Evolutionary conservation across 2,113 vertebrate genomes (phyloP).

Genomic region (Craseonycteris thonglongyai): DNA sequence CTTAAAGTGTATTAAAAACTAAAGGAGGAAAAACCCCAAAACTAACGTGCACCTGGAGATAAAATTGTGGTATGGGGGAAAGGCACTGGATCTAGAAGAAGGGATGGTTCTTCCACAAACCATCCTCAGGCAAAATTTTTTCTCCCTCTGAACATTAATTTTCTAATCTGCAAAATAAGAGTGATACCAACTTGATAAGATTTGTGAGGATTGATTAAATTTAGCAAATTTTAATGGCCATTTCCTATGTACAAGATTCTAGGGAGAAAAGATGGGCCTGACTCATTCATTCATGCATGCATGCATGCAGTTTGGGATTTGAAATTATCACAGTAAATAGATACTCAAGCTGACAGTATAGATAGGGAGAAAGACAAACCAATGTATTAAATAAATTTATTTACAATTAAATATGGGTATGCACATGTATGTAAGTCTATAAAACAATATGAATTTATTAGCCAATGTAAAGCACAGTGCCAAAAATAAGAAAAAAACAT

Average conservation of each 20-base stretch:
- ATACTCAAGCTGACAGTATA: neutral
- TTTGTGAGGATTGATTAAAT: neutral
- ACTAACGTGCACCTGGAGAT: neutral
- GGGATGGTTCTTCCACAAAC: neutral
- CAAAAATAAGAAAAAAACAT: neutral
- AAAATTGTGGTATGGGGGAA: neutral
- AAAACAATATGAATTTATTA: neutral
- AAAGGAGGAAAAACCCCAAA: neutral
- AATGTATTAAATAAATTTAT: neutral
- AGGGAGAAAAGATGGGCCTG: neutral
- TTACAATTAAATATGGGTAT: neutral
- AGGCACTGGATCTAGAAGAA: neutral
- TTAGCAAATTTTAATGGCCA: neutral
- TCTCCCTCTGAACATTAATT: neutral
- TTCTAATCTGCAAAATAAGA: neutral
- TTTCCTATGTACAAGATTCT: neutral
- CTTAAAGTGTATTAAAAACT: neutral
- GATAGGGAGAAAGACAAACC: neutral
- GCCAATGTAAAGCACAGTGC: neutral
- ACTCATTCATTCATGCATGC: neutral
- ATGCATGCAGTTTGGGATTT: neutral
- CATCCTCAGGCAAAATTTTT: neutral
- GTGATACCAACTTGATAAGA: neutral
- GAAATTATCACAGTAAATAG: neutral
- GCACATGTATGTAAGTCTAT: neutral